A percentile compares a stretch with the other conserved stretches of the same genome.
These are phyloP conservation scores for Desoria tigrina DNA, from an alignment of 2,888 invertebrate species.

Conservation along the genomic window DNA sequence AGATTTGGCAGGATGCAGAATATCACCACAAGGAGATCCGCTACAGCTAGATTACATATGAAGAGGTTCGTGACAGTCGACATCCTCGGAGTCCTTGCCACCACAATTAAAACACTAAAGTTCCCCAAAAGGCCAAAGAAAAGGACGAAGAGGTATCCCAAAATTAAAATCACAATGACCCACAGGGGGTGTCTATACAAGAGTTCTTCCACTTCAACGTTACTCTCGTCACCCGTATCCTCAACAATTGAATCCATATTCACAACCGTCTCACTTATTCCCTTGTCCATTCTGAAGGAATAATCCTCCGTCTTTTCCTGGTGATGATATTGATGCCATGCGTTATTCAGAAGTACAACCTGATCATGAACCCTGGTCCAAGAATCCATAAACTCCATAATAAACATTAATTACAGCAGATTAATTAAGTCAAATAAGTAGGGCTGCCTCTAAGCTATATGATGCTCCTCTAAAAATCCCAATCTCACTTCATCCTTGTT, in stretches of 20 bases:
- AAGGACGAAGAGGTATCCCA: conserved; percentile 37
- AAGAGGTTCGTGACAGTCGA: conserved; percentile 46
- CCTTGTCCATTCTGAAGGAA: too few species aligned
- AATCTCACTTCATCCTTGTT: background rate
- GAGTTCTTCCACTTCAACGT: conserved; percentile 13
- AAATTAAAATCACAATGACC: conserved; percentile 30
- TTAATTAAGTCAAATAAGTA: background rate
- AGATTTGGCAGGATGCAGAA: conserved; percentile 44
- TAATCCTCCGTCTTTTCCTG: too few species aligned
- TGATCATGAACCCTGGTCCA: conserved; percentile 12
- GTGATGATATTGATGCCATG: too few species aligned
- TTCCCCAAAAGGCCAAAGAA: conserved; percentile 42
- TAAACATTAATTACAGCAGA: background rate
- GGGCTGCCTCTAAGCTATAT: too few species aligned
- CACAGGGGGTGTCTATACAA: conserved; percentile 28
- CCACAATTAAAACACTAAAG: conserved; percentile 35
- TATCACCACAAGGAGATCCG: conserved; percentile 39
- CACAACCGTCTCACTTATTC: too few species aligned
- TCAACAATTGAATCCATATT: conserved; percentile 5
- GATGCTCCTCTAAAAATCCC: background rate
- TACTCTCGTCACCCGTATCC: background rate
- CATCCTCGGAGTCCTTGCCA: conserved; percentile 34
- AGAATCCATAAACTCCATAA: conserved; percentile 28
- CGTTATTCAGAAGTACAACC: too few species aligned
- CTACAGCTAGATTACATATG: conserved; percentile 39